Conservation (phyloP, 2,888 invertebrate genomes). For the Coelinius sp. region DNA sequence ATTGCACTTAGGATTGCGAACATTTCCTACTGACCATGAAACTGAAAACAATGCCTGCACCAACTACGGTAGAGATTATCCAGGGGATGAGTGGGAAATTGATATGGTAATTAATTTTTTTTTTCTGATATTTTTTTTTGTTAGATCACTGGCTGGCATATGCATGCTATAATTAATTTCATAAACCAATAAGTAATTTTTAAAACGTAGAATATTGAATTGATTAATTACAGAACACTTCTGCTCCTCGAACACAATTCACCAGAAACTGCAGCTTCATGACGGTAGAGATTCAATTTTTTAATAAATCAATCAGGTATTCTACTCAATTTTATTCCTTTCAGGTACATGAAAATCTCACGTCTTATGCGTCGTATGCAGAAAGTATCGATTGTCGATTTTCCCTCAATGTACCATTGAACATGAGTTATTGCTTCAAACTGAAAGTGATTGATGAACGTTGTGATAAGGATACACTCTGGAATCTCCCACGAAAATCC, state of each 20-base stretch:
- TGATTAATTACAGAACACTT: slow-evolving; percentile 33
- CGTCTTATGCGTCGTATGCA: slow-evolving; percentile 33
- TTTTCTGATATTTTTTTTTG: slow-evolving; percentile 1
- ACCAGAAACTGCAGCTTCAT: slow-evolving; percentile 35
- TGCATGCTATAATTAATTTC: slow-evolving; percentile 16
- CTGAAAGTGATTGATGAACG: slow-evolving; percentile 48
- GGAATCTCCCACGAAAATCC: slow-evolving; percentile 46
- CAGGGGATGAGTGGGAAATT: slow-evolving; percentile 40
- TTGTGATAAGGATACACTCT: slow-evolving; percentile 45
- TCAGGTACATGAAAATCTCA: neutral
- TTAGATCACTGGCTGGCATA: neutral
- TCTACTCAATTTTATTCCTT: neutral
- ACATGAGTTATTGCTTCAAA: slow-evolving; percentile 44
- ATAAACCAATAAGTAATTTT: neutral
- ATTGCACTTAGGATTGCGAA: slow-evolving; percentile 44
- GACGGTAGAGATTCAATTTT: slow-evolving; percentile 31
- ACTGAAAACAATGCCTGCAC: slow-evolving; percentile 45
- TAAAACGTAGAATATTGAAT: neutral
- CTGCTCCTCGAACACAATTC: neutral
- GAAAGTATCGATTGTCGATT: slow-evolving; percentile 45
- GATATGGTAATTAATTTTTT: slow-evolving; percentile 44
- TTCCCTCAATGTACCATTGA: slow-evolving; percentile 15
- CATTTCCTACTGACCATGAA: slow-evolving; percentile 40
- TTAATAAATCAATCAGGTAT: neutral
- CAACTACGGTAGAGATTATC: slow-evolving; percentile 35